Evolutionary conservation across 2,113 vertebrate genomes (phyloP).

Genomic region (Clarias gariepinus): DNA sequence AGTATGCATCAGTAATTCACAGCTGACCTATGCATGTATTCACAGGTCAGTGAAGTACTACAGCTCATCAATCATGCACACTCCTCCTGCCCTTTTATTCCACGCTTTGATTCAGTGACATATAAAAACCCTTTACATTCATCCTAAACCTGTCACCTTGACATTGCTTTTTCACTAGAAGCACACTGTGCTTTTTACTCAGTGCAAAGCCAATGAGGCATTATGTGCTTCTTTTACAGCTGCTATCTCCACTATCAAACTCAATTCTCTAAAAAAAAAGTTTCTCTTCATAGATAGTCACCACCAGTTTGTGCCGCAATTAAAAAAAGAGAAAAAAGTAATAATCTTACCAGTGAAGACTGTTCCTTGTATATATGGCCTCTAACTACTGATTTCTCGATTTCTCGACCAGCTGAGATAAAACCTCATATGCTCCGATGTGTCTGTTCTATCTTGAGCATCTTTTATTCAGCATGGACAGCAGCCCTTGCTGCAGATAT

Average conservation of each 20-base stretch:
- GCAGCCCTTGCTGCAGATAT: constrained; percentile 61
- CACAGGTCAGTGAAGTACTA: constrained; percentile 24
- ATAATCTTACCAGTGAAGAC: constrained; percentile 27
- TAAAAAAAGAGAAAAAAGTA: not conserved
- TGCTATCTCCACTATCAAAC: constrained; percentile 61
- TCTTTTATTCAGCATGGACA: constrained; percentile 62
- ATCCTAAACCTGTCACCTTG: constrained; percentile 61
- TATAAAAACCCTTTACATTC: constrained; percentile 58
- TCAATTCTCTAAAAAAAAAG: constrained; percentile 67
- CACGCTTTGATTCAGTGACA: constrained; percentile 57
- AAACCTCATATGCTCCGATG: constrained; percentile 51
- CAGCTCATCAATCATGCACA: constrained; percentile 59
- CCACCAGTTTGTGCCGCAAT: not conserved
- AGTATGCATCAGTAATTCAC: constrained; percentile 13
- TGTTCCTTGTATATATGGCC: constrained; percentile 51
- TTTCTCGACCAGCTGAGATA: constrained; percentile 59
- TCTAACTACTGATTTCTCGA: constrained; percentile 48
- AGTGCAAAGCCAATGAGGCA: constrained; percentile 59
- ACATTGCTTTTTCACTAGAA: constrained; percentile 56
- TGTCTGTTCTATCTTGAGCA: constrained; percentile 57
- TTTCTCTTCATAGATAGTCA: constrained; percentile 68
- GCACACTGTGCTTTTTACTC: constrained; percentile 53
- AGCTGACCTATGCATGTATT: constrained; percentile 9
- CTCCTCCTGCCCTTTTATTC: constrained; percentile 41
- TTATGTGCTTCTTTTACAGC: constrained; percentile 64